Evolutionary conservation across 2,888 invertebrate species (phyloP), one percentile per base, ranked within the genome.

Genomic region (Eupithecia exiguata): DNA sequence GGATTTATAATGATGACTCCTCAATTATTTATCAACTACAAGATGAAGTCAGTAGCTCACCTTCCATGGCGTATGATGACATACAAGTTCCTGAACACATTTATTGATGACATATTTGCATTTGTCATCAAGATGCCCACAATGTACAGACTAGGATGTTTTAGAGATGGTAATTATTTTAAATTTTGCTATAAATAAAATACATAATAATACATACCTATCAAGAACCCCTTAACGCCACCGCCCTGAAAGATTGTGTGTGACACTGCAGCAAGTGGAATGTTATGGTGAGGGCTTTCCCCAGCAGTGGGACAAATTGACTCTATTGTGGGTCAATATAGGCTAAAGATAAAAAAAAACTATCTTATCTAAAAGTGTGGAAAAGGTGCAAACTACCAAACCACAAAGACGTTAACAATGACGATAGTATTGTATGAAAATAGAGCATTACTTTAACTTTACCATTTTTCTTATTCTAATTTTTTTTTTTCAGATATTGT

Each of bases 1-100:
- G 99, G 99, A 77, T 99, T 99, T 90, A 99, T 99, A 74, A 99
- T 99, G 98, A 99, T 99, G 99, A 99, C 99, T n/a, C 99, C 99
- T 9, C 99, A 99, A 92, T 94, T 99, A 77, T 99, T 99, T 89
- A 99, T 99, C 83, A 99, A 99, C 94, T 99, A 99, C 94, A 99
- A 99, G 92, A 92, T 99, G 83, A 99, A 99, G 89, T 99, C 99
- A 25, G 99, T 99, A 1, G 99, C 99, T 14, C 99, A 99, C 94
- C 95, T 99, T 83, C 99, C 99, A 6, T 99, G 99, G 99, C 96
- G 99, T 76, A 99, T 99, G 99, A 96, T 99, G 96, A 99, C 99
- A 14, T 99, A 99, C 92, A 99, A 99, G 95, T 99, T 99, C 91
- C 96, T 99, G 74, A 99, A 99, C 91, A 99, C 99, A 35, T 99